A percentile compares a stretch with the other conserved stretches of the same genome.
Conservation (phyloP, 1,140 invertebrate genomes). For the Xylocopa sonorina region DNA sequence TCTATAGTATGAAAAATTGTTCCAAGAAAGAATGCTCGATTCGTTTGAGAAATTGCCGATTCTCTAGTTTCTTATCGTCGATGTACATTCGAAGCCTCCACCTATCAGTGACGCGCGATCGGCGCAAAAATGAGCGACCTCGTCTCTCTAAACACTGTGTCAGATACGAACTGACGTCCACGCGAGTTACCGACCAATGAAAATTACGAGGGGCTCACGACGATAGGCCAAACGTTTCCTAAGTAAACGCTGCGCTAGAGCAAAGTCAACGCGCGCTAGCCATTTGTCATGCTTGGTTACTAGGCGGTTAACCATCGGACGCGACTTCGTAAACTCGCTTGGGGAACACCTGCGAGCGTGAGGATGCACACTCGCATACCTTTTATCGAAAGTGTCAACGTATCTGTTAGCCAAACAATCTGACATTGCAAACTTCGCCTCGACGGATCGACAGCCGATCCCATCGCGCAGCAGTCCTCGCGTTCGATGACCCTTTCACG, state of each 20-base stretch:
- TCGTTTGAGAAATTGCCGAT: not conserved
- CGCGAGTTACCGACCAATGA: conserved; percentile 49
- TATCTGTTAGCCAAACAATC: conserved; percentile 58
- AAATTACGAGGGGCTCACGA: conserved; percentile 53
- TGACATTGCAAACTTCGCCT: conserved; percentile 20
- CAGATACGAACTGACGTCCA: conserved; percentile 27
- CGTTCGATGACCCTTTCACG: not conserved
- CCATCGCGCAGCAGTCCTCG: not conserved
- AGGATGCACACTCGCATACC: conserved; percentile 58
- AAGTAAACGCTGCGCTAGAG: conserved; percentile 45
- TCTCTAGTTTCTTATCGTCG: not conserved
- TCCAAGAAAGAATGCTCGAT: too few relatives aligned
- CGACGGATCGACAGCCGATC: conserved; percentile 9
- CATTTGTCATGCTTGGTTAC: conserved; percentile 67
- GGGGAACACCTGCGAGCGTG: conserved; percentile 61
- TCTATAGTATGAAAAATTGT: too few relatives aligned
- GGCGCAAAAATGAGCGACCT: not conserved
- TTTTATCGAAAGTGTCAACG: conserved; percentile 63
- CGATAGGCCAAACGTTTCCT: conserved; percentile 42
- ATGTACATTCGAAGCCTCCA: not conserved
- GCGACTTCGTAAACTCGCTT: conserved; percentile 64
- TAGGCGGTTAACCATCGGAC: conserved; percentile 45
- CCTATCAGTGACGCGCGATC: not conserved
- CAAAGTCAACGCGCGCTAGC: conserved; percentile 44
- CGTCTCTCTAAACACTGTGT: conserved; percentile 22